A percentile compares a stretch with the other conserved stretches of the same genome.
phyloP scores from a whole-genome alignment of 2,113 vertebrate species.

The Neotragus pygmaeus region DNA sequence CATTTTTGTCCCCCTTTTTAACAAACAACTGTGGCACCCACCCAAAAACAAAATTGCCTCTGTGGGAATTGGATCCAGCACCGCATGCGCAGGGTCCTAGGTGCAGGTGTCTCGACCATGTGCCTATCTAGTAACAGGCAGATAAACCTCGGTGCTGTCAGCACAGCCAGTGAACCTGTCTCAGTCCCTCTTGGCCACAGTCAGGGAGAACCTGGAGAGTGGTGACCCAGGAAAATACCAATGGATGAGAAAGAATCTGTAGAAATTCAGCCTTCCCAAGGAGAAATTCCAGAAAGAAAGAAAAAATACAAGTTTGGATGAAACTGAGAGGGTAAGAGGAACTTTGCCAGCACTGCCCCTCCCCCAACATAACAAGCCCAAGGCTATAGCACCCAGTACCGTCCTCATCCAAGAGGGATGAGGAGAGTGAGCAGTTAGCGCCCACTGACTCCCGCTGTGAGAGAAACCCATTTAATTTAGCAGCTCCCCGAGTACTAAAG shows the following conservation, averaged over 20 bases:
- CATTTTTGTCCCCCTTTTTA: background rate
- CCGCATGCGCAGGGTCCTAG: no score
- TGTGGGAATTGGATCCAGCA: background rate
- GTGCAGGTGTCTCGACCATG: background rate
- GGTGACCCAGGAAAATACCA: background rate
- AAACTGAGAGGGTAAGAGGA: background rate
- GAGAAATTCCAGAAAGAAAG: background rate
- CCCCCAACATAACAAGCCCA: no score
- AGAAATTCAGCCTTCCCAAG: background rate
- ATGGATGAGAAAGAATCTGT: background rate
- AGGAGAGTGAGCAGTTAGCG: background rate
- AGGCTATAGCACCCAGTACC: background rate
- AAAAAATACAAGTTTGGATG: background rate
- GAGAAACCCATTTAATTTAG: background rate
- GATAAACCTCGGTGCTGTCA: background rate
- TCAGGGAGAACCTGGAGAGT: background rate
- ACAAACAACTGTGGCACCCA: background rate
- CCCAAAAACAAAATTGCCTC: background rate
- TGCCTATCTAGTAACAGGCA: background rate
- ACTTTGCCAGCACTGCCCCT: background rate
- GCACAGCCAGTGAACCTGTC: background rate
- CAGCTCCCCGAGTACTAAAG: background rate
- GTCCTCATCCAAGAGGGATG: background rate
- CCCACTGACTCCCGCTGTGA: background rate
- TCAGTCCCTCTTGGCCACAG: background rate